Percentiles rank a stretch among this genome's conserved stretches.
Evolutionary conservation across 2,797 vertebrate genomes (phyloP).

Genomic region (Hydrocynus forskahlii): DNA sequence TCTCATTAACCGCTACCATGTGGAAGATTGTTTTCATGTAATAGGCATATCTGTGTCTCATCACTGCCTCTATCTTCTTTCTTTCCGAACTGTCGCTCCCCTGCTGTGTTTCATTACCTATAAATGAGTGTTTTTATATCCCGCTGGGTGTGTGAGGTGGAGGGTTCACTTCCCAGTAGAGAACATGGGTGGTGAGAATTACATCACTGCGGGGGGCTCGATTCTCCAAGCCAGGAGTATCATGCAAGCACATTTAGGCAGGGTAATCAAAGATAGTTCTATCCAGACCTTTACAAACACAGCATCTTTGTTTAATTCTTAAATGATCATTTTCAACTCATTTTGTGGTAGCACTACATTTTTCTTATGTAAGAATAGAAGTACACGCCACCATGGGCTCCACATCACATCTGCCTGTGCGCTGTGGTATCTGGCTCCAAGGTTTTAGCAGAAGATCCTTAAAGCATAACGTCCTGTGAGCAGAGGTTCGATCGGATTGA

Average conservation of each 20-base stretch:
- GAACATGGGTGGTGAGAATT: constrained; percentile 11
- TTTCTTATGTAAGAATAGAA: not conserved
- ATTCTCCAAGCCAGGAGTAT: not conserved
- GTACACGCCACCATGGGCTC: no score
- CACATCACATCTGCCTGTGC: no score
- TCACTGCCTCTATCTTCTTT: not conserved
- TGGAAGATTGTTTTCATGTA: constrained; percentile 2
- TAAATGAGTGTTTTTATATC: constrained; percentile 27
- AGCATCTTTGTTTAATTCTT: constrained; percentile 3
- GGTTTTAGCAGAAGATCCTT: no score
- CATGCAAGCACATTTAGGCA: not conserved
- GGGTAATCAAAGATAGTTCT: constrained; percentile 11
- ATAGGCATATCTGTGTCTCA: constrained; percentile 1
- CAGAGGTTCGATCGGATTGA: no score
- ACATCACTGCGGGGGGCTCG: not conserved
- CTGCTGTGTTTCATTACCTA: constrained; percentile 9
- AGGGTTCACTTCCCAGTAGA: constrained; percentile 6
- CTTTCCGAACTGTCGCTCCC: not conserved
- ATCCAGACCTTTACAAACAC: not conserved
- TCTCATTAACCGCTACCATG: not conserved
- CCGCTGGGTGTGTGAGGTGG: not conserved
- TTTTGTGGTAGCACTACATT: not conserved
- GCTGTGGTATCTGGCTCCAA: no score
- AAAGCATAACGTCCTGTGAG: no score
- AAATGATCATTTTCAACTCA: not conserved